phyloP scores from a whole-genome alignment of 2,113 vertebrate species.

The Sinosuthora webbiana region DNA sequence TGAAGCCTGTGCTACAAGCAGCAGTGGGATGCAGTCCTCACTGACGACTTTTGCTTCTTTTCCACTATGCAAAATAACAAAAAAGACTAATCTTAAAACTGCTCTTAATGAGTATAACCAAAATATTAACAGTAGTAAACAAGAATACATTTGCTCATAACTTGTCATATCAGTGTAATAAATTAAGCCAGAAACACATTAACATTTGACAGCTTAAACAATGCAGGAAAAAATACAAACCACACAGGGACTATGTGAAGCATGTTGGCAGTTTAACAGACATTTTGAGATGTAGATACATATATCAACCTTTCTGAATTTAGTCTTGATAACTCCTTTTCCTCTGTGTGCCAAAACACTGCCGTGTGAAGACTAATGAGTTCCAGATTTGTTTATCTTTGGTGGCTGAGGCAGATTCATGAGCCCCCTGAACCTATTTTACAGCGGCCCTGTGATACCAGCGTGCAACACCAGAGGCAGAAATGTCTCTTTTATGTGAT shows the following conservation, averaged over 20 bases:
- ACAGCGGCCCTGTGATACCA: conserved; percentile 24
- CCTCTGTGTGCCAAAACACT: conserved; percentile 59
- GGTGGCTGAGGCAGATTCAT: conserved; percentile 64
- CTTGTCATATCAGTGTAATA: conserved; percentile 61
- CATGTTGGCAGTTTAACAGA: conserved; percentile 63
- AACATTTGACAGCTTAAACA: conserved; percentile 70
- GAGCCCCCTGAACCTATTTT: conserved; percentile 43
- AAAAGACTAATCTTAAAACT: conserved; percentile 73
- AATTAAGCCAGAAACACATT: conserved; percentile 69
- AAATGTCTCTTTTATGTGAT: not conserved
- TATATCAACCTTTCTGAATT: conserved; percentile 63
- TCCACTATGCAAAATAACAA: conserved; percentile 53
- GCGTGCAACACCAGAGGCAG: conserved; percentile 11
- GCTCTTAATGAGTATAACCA: conserved; percentile 72
- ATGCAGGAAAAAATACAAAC: conserved; percentile 59
- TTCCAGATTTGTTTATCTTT: conserved; percentile 69
- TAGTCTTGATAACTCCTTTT: conserved; percentile 62
- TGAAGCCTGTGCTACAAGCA: not conserved
- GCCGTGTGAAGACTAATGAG: conserved; percentile 61
- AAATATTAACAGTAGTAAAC: conserved; percentile 62
- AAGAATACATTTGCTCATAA: conserved; percentile 58
- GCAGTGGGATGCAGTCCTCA: not conserved
- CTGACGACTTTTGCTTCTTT: conserved; percentile 31
- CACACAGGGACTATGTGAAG: conserved; percentile 61
- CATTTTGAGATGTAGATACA: conserved; percentile 62